These are phyloP conservation scores for Rhinichthys klamathensis DNA, from an alignment of 2,113 vertebrate genomes.

Conservation along the genomic window DNA sequence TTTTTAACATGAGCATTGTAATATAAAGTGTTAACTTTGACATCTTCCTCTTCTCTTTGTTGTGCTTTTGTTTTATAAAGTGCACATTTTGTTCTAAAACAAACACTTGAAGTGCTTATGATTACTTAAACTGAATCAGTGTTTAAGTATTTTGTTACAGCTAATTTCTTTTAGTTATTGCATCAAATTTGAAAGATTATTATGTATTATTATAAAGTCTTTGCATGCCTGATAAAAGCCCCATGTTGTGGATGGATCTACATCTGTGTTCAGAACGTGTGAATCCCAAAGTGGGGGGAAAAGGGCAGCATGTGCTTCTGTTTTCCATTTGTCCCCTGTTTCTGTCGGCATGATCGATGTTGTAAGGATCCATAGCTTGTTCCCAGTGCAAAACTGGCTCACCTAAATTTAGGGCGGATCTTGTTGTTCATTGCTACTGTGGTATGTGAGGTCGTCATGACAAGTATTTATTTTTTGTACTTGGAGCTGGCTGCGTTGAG, in stretches of 20 bases:
- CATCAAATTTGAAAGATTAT: not conserved
- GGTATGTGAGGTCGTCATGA: conserved; percentile 45
- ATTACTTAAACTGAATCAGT: not conserved
- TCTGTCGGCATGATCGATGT: conserved; percentile 6
- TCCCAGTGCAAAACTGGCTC: conserved; percentile 5
- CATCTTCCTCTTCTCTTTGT: not conserved
- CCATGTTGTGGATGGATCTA: not conserved
- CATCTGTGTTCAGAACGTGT: not conserved
- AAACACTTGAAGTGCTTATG: not conserved
- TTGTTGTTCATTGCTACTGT: conserved; percentile 28
- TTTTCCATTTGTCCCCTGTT: conserved; percentile 18
- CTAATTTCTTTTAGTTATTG: too few species aligned
- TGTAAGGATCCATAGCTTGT: conserved; percentile 2
- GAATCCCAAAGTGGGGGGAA: not conserved
- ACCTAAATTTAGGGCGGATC: conserved; percentile 32
- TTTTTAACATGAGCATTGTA: not conserved
- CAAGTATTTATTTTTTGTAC: conserved; percentile 19
- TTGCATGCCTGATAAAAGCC: not conserved
- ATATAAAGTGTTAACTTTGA: not conserved
- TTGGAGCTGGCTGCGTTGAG: not conserved
- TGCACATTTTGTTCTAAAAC: not conserved
- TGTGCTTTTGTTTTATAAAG: not conserved
- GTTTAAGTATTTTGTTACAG: not conserved
- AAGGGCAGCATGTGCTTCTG: not conserved
- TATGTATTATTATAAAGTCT: not conserved